Evolutionary conservation across 2,888 invertebrate genomes (phyloP).

Genomic region (Agonum fuliginosum): DNA sequence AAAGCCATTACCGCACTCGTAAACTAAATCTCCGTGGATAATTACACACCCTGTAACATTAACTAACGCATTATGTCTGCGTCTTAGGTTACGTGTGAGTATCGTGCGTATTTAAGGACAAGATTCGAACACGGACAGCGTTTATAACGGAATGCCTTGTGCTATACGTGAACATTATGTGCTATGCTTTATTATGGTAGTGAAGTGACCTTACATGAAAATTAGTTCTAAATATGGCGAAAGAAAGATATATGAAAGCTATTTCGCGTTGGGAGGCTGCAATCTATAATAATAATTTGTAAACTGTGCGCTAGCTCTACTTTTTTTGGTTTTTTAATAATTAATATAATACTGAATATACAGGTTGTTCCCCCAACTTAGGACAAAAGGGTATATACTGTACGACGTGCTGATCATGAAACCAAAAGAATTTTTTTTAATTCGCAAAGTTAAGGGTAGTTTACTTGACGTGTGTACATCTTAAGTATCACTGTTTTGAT

Average conservation of each 20-base stretch:
- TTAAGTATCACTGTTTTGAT: no score
- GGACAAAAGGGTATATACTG: no score
- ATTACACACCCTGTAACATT: background rate
- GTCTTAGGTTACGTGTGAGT: background rate
- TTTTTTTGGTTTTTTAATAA: no score
- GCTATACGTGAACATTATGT: background rate
- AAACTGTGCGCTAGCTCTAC: no score
- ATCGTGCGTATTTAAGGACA: background rate
- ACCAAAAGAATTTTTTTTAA: no score
- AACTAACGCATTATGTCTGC: background rate
- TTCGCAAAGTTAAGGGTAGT: no score
- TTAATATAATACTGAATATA: no score
- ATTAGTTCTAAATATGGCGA: background rate
- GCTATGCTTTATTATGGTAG: background rate
- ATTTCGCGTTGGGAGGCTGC: background rate
- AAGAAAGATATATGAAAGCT: no score
- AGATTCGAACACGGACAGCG: background rate
- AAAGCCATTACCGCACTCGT: background rate
- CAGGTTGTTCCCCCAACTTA: no score
- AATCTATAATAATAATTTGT: background rate
- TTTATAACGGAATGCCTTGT: background rate
- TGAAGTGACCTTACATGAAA: background rate
- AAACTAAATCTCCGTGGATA: background rate
- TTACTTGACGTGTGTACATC: no score
- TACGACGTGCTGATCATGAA: no score